A percentile compares a stretch with the other conserved stretches of the same genome.
Evolutionary conservation across 92 coral and sea anemone genomes (phyloP).

Genomic region (Epizoanthus scotinus): DNA sequence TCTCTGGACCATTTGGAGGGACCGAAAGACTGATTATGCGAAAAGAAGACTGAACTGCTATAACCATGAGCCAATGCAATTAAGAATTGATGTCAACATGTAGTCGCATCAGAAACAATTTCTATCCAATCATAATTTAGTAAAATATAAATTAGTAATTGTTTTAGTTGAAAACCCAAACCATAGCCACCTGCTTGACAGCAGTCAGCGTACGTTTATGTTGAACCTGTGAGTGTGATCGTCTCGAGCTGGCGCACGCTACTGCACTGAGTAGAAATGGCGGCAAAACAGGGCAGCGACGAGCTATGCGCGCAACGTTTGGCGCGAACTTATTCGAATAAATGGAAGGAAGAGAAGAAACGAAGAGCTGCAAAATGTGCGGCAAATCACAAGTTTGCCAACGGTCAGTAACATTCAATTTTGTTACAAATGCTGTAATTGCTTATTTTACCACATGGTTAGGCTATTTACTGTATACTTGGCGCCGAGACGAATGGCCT

Average conservation of each 20-base stretch:
- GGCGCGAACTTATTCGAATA: slow-evolving; percentile 53
- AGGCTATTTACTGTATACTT: neutral
- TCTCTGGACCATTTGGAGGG: neutral
- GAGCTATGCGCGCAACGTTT: neutral
- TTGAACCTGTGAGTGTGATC: neutral
- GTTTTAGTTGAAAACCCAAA: neutral
- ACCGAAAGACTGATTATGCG: neutral
- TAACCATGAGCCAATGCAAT: slow-evolving; percentile 1
- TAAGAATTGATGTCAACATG: neutral
- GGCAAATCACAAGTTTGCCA: slow-evolving; percentile 82
- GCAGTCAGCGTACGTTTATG: neutral
- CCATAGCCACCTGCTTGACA: slow-evolving; percentile 23
- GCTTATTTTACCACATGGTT: neutral
- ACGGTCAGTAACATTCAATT: slow-evolving; percentile 54
- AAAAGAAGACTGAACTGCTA: neutral
- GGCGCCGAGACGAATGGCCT: too few species aligned
- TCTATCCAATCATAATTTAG: neutral
- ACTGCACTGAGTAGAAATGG: slow-evolving; percentile 30
- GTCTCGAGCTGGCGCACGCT: neutral
- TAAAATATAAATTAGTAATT: neutral
- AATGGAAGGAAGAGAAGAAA: slow-evolving; percentile 62
- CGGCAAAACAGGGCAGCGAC: slow-evolving; percentile 14
- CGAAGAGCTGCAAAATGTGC: slow-evolving; percentile 79
- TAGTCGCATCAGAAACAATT: slow-evolving; percentile 1
- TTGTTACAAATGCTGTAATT: neutral